These are phyloP conservation scores for Caenorhabditis inopinata DNA, from an alignment of 1,140 invertebrate species.

Conservation along the genomic window DNA sequence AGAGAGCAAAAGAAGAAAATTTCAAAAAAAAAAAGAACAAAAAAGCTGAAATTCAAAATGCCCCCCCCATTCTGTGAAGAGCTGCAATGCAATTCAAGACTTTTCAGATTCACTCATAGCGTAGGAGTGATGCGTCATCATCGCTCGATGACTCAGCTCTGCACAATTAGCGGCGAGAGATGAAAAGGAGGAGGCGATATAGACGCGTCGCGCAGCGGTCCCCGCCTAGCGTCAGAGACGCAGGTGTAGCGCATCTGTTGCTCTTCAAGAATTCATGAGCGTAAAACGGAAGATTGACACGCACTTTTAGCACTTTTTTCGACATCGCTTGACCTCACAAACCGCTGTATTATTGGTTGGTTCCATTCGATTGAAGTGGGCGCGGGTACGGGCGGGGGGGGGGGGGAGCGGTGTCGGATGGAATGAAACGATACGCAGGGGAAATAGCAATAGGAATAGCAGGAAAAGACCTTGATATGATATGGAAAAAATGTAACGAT, in stretches of 20 bases:
- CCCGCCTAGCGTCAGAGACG: not conserved
- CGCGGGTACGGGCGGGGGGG: no score
- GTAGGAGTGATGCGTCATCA: no score
- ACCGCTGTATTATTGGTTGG: no score
- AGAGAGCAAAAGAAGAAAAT: not conserved
- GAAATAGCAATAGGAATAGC: not conserved
- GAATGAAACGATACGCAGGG: no score
- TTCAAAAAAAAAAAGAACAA: no score
- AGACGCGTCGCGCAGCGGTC: not conserved
- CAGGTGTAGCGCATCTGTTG: not conserved
- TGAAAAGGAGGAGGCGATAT: not conserved
- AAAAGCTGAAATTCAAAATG: no score
- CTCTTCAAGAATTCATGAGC: not conserved
- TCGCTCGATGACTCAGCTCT: no score
- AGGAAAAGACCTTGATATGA: conserved; percentile 25
- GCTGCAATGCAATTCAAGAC: no score
- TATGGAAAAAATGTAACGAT: conserved; percentile 33
- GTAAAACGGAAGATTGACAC: not conserved
- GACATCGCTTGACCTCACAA: not conserved
- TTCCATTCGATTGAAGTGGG: no score
- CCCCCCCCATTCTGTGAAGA: no score
- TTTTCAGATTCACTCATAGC: no score
- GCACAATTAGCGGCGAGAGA: not conserved
- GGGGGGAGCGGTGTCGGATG: no score
- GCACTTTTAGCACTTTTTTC: not conserved